Conservation (phyloP, 1,140 invertebrate genomes). For the Bombus polaris region DNA sequence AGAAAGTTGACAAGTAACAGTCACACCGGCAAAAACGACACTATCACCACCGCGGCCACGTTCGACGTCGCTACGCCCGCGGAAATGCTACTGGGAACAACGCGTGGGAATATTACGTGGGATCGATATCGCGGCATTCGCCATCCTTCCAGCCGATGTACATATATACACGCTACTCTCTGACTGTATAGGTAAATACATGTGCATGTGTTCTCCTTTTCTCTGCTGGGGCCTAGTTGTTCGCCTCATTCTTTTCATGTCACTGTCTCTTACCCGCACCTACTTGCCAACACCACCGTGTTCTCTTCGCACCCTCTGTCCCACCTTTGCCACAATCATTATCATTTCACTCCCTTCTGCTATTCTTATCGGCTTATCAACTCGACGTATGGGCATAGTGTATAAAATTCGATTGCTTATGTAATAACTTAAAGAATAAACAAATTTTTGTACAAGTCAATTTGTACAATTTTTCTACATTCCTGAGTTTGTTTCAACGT, state of each 20-base stretch:
- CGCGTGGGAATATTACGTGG: constrained; percentile 71
- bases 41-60: constrained; percentile 34
- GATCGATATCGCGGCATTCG: constrained; percentile 77
- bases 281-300: not conserved
- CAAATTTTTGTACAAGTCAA: too few relatives aligned
- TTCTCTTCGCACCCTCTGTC: not conserved
- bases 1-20: not conserved
- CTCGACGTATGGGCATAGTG: not conserved
- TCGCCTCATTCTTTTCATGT: not conserved
- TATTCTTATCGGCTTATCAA: not conserved
- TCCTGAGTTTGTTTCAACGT: too few relatives aligned
- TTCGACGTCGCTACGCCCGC: constrained; percentile 44
- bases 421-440: too few relatives aligned
- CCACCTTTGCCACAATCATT: not conserved
- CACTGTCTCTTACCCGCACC: not conserved
- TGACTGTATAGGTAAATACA: constrained; percentile 27
- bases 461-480: too few relatives aligned
- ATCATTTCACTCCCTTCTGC: not conserved
- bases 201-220: constrained; percentile 6
- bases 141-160: constrained; percentile 61
- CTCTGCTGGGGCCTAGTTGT: constrained; percentile 10
- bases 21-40: constrained; percentile 54
- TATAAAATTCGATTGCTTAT: too few relatives aligned
- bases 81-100: constrained; percentile 64
- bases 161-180: constrained; percentile 37